Percentiles rank a stretch among this genome's conserved stretches.
These are phyloP conservation scores for Phaenicophaeus curvirostris DNA, from an alignment of 2,797 vertebrate genomes.

Conservation along the genomic window DNA sequence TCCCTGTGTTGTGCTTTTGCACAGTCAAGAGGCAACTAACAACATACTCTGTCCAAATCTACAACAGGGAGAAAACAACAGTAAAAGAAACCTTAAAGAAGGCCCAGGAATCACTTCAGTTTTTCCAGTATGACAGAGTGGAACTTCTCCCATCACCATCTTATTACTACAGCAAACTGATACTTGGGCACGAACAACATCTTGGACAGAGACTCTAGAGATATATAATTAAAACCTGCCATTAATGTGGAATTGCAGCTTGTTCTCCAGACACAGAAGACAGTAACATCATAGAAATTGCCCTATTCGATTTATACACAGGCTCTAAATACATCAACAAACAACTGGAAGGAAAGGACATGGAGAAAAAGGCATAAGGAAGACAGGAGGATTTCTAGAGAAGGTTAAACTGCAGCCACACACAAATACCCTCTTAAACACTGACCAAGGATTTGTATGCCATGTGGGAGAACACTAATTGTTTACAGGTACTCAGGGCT, in stretches of 20 bases:
- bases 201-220: background rate
- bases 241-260: background rate
- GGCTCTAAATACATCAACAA: background rate
- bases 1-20: background rate
- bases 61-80: background rate
- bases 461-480: slow-evolving; percentile 42
- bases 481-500: slow-evolving; percentile 48
- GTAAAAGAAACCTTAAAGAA: background rate
- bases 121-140: background rate
- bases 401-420: background rate
- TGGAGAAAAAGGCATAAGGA: background rate
- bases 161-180: background rate
- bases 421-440: slow-evolving; percentile 25
- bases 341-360: background rate
- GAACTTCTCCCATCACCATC: background rate
- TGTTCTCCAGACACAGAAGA: background rate
- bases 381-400: background rate
- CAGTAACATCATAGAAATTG: background rate
- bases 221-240: background rate
- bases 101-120: background rate
- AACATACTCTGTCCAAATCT: background rate
- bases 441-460: background rate
- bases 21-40: background rate
- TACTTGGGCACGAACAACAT: background rate
- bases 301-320: background rate